Evolutionary conservation across 2,888 invertebrate species (phyloP).

Genomic region (Scaptomyza polygonia): DNA sequence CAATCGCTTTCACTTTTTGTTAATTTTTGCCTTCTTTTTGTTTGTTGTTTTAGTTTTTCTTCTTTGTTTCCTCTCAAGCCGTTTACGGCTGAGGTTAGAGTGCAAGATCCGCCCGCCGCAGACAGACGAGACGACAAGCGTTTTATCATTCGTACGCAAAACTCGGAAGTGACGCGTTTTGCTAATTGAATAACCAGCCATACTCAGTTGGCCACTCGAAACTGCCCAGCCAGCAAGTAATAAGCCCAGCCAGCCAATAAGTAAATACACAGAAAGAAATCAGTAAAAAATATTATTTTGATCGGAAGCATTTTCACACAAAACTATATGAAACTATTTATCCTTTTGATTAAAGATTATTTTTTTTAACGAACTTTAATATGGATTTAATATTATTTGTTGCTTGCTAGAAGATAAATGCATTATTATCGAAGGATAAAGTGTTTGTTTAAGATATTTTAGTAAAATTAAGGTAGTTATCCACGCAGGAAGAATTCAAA

Average conservation of each 20-base stretch:
- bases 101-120: conserved; percentile 47
- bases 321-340: too few species aligned
- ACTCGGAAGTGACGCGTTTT: conserved; percentile 60
- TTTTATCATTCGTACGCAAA: conserved; percentile 28
- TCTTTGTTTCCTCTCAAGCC: neutral
- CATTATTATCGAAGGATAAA: too few species aligned
- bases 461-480: too few species aligned
- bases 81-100: conserved; percentile 62
- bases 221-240: neutral
- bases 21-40: conserved; percentile 1
- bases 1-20: conserved; percentile 68
- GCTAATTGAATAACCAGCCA: conserved; percentile 66
- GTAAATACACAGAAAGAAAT: neutral
- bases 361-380: too few species aligned
- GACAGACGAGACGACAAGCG: conserved; percentile 3
- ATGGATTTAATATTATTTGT: too few species aligned
- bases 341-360: too few species aligned
- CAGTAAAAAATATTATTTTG: too few species aligned
- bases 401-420: too few species aligned
- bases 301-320: too few species aligned
- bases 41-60: neutral
- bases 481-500: too few species aligned
- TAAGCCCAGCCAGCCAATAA: neutral
- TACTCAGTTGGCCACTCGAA: conserved; percentile 19
- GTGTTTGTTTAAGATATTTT: too few species aligned